Evolutionary conservation across 92 coral and sea anemone genomes (phyloP), one percentile per base, ranked within the genome.

Genomic region (Pocillopora grandis): DNA sequence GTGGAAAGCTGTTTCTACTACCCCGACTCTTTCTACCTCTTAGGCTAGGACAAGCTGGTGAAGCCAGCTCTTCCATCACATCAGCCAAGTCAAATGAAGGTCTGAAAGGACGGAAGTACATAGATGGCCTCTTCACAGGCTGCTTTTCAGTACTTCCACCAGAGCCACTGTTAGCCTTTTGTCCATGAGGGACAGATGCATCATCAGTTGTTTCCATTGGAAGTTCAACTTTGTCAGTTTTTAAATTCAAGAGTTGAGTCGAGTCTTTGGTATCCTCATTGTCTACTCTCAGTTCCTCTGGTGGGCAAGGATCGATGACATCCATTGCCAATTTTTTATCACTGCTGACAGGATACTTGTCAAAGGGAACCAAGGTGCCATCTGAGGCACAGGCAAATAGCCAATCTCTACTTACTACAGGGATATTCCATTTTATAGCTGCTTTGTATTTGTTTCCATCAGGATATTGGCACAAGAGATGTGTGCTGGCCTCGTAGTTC

Each of bases 21-120:
- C 90, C 89, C 33, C 90, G 89, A 59, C 98, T 90, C 85, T 87
- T 89, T 77, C 94, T 90, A 52, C 92, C 90, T 63, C 92, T 84
- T 3, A 78, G 23, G 75, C 87, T 87, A 10, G 83, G 80, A 62
- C 86, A 90, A 55, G 65, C 83, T 12, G 98, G 98, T 3, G 98
- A 96, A 17, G 89, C 93, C 58, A 96, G 79, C 82, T 70, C 91
- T 19, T 87, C 93, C 89, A 96, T 74, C 21, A 89, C 98, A 79
- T 96, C 98, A 55, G 95, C 77, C 66, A 94, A 71, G 79, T 94
- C 98, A 89, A 94, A 96, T 3, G 98, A 94, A 8, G 98, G 98
- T 64, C 92, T 92, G 37, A 85, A 85, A 12, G 88, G 89, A 62
- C 83, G 86, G 58, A 77, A 82, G 84, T 88, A 62, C 76, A 85